A percentile compares a stretch with the other conserved stretches of the same genome.
Conservation (phyloP, 1,140 invertebrate species). For the Diachasma alloeum region DNA sequence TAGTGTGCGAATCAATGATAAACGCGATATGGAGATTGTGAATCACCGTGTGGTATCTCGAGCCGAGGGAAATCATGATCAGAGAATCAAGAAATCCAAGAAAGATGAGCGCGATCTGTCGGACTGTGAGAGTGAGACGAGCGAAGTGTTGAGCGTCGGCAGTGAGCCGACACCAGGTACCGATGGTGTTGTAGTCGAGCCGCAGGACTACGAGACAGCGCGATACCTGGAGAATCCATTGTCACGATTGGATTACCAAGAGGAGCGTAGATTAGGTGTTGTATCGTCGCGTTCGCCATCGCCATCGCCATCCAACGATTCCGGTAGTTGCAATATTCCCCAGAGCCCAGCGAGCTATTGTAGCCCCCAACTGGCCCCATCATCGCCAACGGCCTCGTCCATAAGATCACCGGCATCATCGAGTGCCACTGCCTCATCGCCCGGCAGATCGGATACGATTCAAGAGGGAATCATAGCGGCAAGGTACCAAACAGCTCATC, state of each 20-base stretch:
- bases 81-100: constrained; percentile 12
- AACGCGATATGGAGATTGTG: constrained; percentile 27
- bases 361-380: constrained; percentile 40
- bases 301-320: constrained; percentile 49
- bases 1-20: neutral
- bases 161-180: constrained; percentile 65
- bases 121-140: constrained; percentile 62
- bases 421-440: constrained; percentile 54
- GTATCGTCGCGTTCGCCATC: constrained; percentile 40
- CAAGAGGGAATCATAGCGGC: constrained; percentile 48
- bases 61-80: constrained; percentile 36
- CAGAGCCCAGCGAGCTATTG: constrained; percentile 49
- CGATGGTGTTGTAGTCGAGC: constrained; percentile 19
- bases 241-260: neutral
- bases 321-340: constrained; percentile 39
- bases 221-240: constrained; percentile 48
- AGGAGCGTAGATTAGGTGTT: neutral
- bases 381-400: constrained; percentile 55
- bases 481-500: constrained; percentile 41
- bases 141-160: constrained; percentile 68
- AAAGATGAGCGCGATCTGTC: constrained; percentile 24
- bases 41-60: constrained; percentile 28
- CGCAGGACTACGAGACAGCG: constrained; percentile 38
- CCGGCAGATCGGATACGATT: constrained; percentile 46
- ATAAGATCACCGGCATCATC: constrained; percentile 54